Conservation (phyloP, 2,888 invertebrate species). For the Pilophorus perplexus region DNA sequence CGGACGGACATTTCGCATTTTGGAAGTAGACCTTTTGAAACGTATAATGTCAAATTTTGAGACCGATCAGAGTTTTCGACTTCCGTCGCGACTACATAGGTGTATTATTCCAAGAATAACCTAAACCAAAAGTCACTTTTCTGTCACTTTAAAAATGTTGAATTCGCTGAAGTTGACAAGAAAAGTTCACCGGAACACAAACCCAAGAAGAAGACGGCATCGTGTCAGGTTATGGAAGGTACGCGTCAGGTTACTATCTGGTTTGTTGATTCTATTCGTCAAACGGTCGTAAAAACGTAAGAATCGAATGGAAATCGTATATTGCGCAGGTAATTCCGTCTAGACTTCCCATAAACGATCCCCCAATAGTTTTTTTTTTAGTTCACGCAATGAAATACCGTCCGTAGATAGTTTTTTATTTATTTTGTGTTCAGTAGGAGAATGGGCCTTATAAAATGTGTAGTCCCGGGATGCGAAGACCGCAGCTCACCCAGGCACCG, state of each 20-base stretch:
- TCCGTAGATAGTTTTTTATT: constrained; percentile 15
- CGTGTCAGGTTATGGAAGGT: too few species aligned
- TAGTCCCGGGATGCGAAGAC: constrained; percentile 34
- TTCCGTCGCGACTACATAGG: too few species aligned
- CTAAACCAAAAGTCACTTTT: too few species aligned
- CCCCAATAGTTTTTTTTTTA: neutral
- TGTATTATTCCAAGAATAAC: too few species aligned
- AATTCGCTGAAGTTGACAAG: too few species aligned
- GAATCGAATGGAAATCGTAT: neutral
- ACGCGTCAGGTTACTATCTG: neutral
- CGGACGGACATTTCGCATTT: too few species aligned
- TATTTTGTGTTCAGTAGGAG: constrained; percentile 12
- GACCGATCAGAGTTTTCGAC: too few species aligned
- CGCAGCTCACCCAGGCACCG: constrained; percentile 31
- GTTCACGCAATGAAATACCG: neutral
- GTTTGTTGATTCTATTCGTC: constrained; percentile 30
- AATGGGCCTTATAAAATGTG: constrained; percentile 35
- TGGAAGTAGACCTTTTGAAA: too few species aligned
- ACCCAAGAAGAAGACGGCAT: neutral
- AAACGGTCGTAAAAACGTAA: constrained; percentile 23
- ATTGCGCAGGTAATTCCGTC: constrained; percentile 26
- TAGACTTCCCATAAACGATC: neutral
- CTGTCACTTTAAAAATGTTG: too few species aligned
- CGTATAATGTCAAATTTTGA: too few species aligned
- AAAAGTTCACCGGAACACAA: too few species aligned